Evolutionary conservation across 2,888 invertebrate species (phyloP), one percentile per base, ranked within the genome.

Genomic region (Papilio elwesi): DNA sequence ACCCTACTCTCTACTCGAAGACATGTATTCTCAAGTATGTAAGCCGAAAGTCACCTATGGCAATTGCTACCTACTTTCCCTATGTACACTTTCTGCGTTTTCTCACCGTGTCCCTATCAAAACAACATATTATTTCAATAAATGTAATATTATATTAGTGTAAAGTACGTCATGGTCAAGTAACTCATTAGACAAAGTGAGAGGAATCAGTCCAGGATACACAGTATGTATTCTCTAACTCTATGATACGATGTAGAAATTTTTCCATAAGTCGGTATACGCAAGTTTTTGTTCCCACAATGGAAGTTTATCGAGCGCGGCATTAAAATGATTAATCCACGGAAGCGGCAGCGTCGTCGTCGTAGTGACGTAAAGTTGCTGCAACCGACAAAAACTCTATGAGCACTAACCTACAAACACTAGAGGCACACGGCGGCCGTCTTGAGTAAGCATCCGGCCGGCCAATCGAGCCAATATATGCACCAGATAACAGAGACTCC

Each of bases 381-480:
- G 62, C 62, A 62, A 78, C 78, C 80, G 80, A 78, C 80, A 75
- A 78, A 77, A 78, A 77, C 78, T 74, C 76, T 78, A 78, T 75
- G 74, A 71, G 68, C 67, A 57, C 74, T 74, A 71, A 79, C 79
- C 79, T 77, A 78, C 76, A 77, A 80, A 78, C 79, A 75, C 76
- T 78, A 78, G 76, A 76, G 74, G 77, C 74, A 77, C 78, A 82
- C 83, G 80, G 82, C 82, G 78, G 84, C 82, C 89, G 87, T 92
- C 92, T 92, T 92, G 90, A 85, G 89, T 83, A 90, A 91, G 88
- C 91, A 90, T 92, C 92, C 92, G 91, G 91, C 83, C 80, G 78
- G 73, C 87, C 92, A 93, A 92, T 92, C 83, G 87, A 92, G 90
- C 86, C 88, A 93, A 92, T 93, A 90, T 88, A 87, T 79, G 77